phyloP scores from a whole-genome alignment of 2,888 invertebrate genomes.

The Oscheius sp. region DNA sequence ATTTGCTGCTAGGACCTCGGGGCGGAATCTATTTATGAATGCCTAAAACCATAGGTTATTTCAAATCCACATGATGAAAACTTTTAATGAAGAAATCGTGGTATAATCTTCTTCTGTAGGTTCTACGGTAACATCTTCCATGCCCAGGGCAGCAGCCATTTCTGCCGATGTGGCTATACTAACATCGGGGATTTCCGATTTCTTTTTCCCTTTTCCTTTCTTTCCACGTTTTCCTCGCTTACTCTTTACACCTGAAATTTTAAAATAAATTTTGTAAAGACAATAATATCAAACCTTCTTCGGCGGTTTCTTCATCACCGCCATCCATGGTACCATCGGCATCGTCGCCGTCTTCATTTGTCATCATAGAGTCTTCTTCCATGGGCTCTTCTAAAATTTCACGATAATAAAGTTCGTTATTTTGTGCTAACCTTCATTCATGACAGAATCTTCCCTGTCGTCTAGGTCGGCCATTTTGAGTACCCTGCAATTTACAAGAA shows the following conservation, averaged over 20 bases:
- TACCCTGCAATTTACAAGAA: background rate
- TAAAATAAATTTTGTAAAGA: too few species aligned
- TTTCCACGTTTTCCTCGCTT: background rate
- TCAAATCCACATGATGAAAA: conserved; percentile 24
- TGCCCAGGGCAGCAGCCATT: conserved; percentile 57
- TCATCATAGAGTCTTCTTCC: conserved; percentile 62
- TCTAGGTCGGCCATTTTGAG: conserved; percentile 32
- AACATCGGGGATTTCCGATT: conserved; percentile 56
- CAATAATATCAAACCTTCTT: too few species aligned
- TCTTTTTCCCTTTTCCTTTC: conserved; percentile 37
- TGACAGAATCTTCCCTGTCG: conserved; percentile 32
- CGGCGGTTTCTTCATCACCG: conserved; percentile 35
- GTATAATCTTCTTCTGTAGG: conserved; percentile 65
- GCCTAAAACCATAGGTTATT: too few species aligned
- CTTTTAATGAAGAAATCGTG: conserved; percentile 63
- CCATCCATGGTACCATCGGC: conserved; percentile 43
- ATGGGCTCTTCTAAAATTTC: conserved; percentile 52
- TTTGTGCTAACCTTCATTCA: conserved; percentile 18
- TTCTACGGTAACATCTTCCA: conserved; percentile 62
- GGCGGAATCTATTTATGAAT: conserved; percentile 61
- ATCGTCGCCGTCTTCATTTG: conserved; percentile 64
- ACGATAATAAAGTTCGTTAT: background rate
- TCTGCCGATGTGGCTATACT: conserved; percentile 56
- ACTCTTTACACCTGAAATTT: too few species aligned
- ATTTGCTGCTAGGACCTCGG: conserved; percentile 62